Percentiles rank a stretch among this genome's conserved stretches.
Conservation (phyloP, 1,140 invertebrate genomes). For the Elymnias hypermnestra region DNA sequence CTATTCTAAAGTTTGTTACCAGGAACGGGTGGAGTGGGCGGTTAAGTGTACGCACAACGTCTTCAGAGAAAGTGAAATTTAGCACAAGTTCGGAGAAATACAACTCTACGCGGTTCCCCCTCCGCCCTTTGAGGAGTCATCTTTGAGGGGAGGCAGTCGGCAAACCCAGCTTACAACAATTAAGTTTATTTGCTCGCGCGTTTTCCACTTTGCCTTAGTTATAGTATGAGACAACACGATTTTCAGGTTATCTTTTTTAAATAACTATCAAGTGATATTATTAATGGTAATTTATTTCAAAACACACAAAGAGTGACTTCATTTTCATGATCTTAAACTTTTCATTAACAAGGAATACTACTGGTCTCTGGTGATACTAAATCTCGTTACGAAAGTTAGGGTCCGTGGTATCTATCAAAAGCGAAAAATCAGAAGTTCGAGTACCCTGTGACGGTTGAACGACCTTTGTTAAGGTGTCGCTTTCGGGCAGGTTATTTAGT, state of each 20-base stretch:
- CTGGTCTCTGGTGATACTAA: too few species aligned
- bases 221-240: slow-evolving; percentile 23
- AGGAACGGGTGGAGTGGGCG: slow-evolving; percentile 47
- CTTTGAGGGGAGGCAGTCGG: slow-evolving; percentile 42
- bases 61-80: slow-evolving; percentile 75
- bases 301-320: too few species aligned
- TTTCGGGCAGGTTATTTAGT: slow-evolving; percentile 73
- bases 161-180: slow-evolving; percentile 71
- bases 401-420: slow-evolving; percentile 8
- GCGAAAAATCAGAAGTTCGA: slow-evolving; percentile 35
- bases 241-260: slow-evolving; percentile 21
- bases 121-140: slow-evolving; percentile 37
- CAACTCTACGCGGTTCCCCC: slow-evolving; percentile 48
- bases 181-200: slow-evolving; percentile 68
- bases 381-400: too few species aligned
- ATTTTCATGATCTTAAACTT: too few species aligned
- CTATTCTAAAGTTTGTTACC: slow-evolving; percentile 51
- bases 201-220: slow-evolving; percentile 58
- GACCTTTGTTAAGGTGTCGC: slow-evolving; percentile 72
- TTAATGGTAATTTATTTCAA: too few species aligned
- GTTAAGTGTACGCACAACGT: slow-evolving; percentile 68
- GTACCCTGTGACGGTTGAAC: slow-evolving; percentile 61
- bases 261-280: slow-evolving; percentile 7
- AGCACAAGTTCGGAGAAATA: slow-evolving; percentile 73
- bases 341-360: too few species aligned